Percentiles rank a stretch among this genome's conserved stretches.
phyloP scores from a whole-genome alignment of 2,113 vertebrate genomes.

The Oriolus oriolus region DNA sequence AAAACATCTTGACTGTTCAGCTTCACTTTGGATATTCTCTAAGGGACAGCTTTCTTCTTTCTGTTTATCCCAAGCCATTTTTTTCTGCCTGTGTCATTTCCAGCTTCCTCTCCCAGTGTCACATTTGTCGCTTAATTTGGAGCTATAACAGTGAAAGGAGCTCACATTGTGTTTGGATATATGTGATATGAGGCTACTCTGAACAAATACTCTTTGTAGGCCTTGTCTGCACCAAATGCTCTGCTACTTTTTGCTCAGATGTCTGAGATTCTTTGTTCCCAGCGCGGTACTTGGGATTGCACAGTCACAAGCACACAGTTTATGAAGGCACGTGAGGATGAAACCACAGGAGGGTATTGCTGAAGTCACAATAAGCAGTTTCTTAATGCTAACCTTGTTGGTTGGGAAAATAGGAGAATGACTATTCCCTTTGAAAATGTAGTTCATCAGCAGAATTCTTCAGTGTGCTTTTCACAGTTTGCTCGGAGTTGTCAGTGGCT shows the following conservation, averaged over 20 bases:
- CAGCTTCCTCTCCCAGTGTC: not conserved
- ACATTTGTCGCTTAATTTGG: not conserved
- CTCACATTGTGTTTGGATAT: not conserved
- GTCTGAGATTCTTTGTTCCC: constrained; percentile 22
- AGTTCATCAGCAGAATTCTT: constrained; percentile 56
- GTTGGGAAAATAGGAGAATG: constrained; percentile 5
- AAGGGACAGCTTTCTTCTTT: not conserved
- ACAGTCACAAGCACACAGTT: not conserved
- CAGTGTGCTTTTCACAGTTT: constrained; percentile 34
- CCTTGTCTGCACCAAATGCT: constrained; percentile 3
- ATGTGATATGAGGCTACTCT: not conserved
- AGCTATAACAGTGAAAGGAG: not conserved
- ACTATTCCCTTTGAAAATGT: constrained; percentile 25
- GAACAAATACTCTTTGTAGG: constrained; percentile 46
- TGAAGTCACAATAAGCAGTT: constrained; percentile 12
- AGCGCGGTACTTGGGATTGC: constrained; percentile 5
- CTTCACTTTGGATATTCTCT: not conserved
- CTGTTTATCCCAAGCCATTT: not conserved
- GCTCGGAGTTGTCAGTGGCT: not conserved
- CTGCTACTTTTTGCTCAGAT: not conserved
- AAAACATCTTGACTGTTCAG: not conserved
- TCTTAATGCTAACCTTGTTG: constrained; percentile 19
- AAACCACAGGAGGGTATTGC: constrained; percentile 21
- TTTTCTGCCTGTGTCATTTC: not conserved
- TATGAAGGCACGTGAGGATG: constrained; percentile 15